Evolutionary conservation across 2,888 invertebrate genomes (phyloP).

Genomic region (Schizotus pectinicornis): DNA sequence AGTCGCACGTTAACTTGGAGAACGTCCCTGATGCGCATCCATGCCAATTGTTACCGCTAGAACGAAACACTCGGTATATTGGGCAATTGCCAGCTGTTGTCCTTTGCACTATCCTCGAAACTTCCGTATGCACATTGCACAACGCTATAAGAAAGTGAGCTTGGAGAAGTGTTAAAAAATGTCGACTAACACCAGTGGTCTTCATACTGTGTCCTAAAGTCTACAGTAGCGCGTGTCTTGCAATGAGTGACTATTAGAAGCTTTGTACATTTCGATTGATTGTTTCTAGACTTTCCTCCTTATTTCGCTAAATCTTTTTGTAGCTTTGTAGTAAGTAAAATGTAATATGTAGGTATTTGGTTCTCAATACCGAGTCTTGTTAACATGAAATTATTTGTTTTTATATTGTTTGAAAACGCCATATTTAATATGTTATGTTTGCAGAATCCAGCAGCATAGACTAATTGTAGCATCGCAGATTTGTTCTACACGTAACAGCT

Average conservation of each 20-base stretch:
- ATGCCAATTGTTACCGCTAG: no score
- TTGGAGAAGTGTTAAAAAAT: conserved; percentile 33
- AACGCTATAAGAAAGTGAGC: conserved; percentile 31
- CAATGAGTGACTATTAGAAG: conserved; percentile 47
- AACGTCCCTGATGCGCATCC: no score
- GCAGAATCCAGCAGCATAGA: conserved; percentile 58
- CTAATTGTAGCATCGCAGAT: conserved; percentile 58
- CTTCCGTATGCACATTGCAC: conserved; percentile 40
- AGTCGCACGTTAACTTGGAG: no score
- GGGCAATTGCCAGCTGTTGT: not conserved
- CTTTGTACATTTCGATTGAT: conserved; percentile 47
- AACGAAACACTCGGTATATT: no score
- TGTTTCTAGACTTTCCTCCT: conserved; percentile 43
- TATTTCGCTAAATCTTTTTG: conserved; percentile 48
- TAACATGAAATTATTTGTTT: conserved; percentile 33
- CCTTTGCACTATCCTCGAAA: conserved; percentile 9
- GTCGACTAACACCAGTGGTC: conserved; percentile 35
- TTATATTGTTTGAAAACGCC: conserved; percentile 42
- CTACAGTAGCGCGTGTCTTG: conserved; percentile 45
- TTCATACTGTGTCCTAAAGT: conserved; percentile 29
- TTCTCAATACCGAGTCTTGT: conserved; percentile 38
- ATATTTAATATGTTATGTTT: conserved; percentile 58
- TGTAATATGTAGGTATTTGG: conserved; percentile 45
- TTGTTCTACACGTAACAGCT: conserved; percentile 57
- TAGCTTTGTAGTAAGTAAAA: conserved; percentile 56